Evolutionary conservation across 2,797 vertebrate species (phyloP), one percentile per base, ranked within the genome.

Genomic region (Furcifer pardalis): DNA sequence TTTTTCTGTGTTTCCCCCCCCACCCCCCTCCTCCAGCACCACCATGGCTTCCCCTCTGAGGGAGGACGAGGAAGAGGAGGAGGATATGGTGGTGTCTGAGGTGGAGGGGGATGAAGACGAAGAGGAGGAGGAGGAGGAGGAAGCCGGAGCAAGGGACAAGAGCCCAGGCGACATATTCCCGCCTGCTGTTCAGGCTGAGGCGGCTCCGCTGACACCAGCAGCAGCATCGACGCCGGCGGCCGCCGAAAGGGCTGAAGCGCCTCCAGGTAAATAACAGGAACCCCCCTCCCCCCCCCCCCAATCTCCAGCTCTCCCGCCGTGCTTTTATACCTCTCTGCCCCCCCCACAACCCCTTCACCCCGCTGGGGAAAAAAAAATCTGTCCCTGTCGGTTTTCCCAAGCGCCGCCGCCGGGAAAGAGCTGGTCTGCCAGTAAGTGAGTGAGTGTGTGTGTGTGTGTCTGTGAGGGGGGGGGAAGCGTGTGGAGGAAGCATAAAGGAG

Each of bases 141-240:
- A 78, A 5, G 77, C 4, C 3, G 74, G 49, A 17, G 6, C 37
- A 27, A 37, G 76, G 52, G 25, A 40, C 76, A 15, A 40, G 25
- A 30, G 76, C 76, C 76, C 76, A 9, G 75, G 32, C 52, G 75
- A 77, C 75, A 77, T 77, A 52, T 77, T 77, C 75, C 52, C 75
- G 52, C 75, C 21, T 5, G 9, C 46, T 17, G 72, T n/a, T 5
- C 30, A 60, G 86, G 90, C 46, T 87, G 96, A 95, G 94, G 93
- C 94, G 95, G 96, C 95, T 95, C 96, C 97, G 23, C 44, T 52
- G 17, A 65, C 42, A 35, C 35, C 85, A 13, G 72, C 79, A 6
- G 7, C 84, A 40, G 69, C 96, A 93, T 95, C 93, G 94, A 89
- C 95, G 93, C 96, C 96, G 96, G 96, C 96, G 83, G 89, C 88